Conservation (phyloP, 2,113 vertebrate genomes). For the Ancistrus triradiatus region DNA sequence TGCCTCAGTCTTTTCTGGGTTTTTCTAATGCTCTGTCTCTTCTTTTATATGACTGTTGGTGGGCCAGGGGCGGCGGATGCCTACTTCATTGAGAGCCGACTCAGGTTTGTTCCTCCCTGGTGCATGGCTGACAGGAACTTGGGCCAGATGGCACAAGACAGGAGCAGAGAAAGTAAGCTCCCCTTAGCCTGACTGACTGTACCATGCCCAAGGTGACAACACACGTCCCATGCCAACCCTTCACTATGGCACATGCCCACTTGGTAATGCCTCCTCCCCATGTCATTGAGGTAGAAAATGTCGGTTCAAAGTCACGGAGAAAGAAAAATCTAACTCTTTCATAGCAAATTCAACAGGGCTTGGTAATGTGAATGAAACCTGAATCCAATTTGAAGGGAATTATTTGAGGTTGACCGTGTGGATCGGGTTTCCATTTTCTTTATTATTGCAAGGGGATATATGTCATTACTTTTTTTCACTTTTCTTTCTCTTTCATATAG, state of each 20-base stretch:
- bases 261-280: background rate
- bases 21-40: constrained; percentile 3
- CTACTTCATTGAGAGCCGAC: constrained; percentile 47
- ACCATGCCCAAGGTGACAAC: constrained; percentile 35
- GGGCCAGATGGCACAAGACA: constrained; percentile 71
- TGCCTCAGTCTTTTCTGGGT: background rate
- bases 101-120: constrained; percentile 59
- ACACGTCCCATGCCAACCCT: constrained; percentile 10
- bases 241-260: background rate
- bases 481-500: constrained; percentile 36
- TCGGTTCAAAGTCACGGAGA: constrained; percentile 10
- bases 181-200: constrained; percentile 14
- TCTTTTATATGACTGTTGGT: constrained; percentile 28
- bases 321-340: background rate
- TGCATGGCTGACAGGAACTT: constrained; percentile 65
- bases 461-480: constrained; percentile 6
- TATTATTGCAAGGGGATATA: constrained; percentile 8
- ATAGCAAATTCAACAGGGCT: background rate
- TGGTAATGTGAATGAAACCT: background rate
- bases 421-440: constrained; percentile 12
- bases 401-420: constrained; percentile 5
- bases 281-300: constrained; percentile 9
- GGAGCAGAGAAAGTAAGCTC: constrained; percentile 43
- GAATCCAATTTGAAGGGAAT: background rate
- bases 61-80: constrained; percentile 13